Conservation (phyloP, 2,113 vertebrate species). For the Parotia lawesii region DNA sequence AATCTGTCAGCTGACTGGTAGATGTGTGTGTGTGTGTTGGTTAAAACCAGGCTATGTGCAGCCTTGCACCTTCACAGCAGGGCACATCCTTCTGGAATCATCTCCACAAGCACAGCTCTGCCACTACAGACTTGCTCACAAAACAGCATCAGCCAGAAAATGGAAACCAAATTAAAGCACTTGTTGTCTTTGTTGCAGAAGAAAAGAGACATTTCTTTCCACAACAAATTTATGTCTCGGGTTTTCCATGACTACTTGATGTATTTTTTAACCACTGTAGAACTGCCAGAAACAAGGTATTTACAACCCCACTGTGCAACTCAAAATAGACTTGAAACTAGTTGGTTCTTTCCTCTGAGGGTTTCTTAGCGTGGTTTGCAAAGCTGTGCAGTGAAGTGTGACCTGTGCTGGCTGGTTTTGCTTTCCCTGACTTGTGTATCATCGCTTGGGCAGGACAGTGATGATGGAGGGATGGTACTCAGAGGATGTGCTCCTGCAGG, state of each 20-base stretch:
- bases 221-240: background rate
- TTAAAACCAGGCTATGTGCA: background rate
- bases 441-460: background rate
- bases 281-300: conserved; percentile 18
- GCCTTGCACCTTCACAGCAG: background rate
- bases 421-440: conserved; percentile 1
- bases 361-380: background rate
- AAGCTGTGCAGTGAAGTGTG: conserved; percentile 43
- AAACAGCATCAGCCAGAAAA: background rate
- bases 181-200: background rate
- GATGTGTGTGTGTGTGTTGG: background rate
- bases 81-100: background rate
- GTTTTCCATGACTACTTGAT: conserved; percentile 10
- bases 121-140: background rate
- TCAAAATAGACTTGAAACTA: conserved; percentile 2
- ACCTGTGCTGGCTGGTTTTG: conserved; percentile 6
- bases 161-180: background rate
- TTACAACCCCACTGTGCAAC: conserved; percentile 2
- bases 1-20: background rate
- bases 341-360: conserved; percentile 30
- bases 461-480: background rate
- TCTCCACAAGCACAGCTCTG: background rate
- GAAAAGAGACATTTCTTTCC: background rate
- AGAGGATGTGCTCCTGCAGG: background rate
- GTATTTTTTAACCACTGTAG: conserved; percentile 11